Evolutionary conservation across 2,888 invertebrate species (phyloP).

Genomic region (Anarsia innoxiella): DNA sequence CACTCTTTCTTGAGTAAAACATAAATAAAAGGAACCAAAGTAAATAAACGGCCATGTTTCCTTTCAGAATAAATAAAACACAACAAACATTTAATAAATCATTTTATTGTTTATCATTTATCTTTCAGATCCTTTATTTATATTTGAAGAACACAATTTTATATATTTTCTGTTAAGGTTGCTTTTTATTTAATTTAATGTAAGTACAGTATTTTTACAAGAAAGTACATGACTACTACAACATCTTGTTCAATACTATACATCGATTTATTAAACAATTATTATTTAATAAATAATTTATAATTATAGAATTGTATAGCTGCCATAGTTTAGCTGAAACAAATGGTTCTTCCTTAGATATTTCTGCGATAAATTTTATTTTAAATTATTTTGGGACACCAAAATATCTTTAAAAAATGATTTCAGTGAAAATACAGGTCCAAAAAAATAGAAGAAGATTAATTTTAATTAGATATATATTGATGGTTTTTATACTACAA

Average conservation of each 20-base stretch:
- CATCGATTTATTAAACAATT: background rate
- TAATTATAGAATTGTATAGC: background rate
- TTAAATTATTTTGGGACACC: background rate
- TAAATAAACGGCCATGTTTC: no score
- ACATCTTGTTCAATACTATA: no score
- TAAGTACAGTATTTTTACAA: background rate
- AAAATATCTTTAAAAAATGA: background rate
- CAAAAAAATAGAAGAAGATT: background rate
- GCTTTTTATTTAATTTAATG: constrained; percentile 15
- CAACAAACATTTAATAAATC: constrained; percentile 41
- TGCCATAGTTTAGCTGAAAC: background rate
- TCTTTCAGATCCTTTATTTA: constrained; percentile 28
- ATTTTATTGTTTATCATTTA: constrained; percentile 42
- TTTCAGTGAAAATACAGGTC: background rate
- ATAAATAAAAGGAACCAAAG: background rate
- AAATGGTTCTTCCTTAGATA: background rate
- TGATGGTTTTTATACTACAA: background rate
- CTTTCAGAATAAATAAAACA: constrained; percentile 7
- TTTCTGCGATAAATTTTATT: no score
- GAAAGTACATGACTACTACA: no score
- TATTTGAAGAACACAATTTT: constrained; percentile 45
- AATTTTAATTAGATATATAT: background rate
- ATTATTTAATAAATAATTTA: background rate
- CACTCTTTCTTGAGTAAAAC: background rate
- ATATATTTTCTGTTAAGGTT: constrained; percentile 32